Evolutionary conservation across 2,888 invertebrate genomes (phyloP).

Genomic region (Dendrolimus pini): DNA sequence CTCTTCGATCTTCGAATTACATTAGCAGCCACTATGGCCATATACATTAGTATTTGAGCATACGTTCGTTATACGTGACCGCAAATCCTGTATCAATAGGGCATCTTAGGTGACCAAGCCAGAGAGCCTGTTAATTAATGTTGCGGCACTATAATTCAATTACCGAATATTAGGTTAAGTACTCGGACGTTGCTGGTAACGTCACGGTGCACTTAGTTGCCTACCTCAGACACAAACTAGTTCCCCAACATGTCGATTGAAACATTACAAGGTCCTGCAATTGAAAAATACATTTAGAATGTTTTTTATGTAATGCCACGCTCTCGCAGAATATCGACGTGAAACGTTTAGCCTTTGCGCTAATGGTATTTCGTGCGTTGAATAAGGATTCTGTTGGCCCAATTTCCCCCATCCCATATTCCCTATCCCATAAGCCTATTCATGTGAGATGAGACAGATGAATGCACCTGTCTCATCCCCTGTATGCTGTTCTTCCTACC

Average conservation of each 20-base stretch:
- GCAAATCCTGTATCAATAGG: conserved; percentile 51
- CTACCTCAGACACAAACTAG: conserved; percentile 58
- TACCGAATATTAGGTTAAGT: conserved; percentile 72
- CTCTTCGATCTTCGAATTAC: no score
- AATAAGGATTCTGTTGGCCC: no score
- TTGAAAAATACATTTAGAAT: background rate
- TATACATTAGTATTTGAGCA: background rate
- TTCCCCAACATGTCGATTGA: conserved; percentile 21
- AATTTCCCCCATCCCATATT: no score
- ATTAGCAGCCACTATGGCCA: background rate
- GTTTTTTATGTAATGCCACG: background rate
- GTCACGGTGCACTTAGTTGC: conserved; percentile 54
- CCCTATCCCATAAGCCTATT: no score
- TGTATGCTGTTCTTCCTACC: no score
- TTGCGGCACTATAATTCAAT: conserved; percentile 61
- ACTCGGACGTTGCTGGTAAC: conserved; percentile 42
- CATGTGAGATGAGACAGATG: no score
- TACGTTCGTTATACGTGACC: conserved; percentile 12
- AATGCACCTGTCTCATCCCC: no score
- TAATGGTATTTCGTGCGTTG: no score
- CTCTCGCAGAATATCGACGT: no score
- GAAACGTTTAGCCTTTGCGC: no score
- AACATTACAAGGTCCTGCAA: background rate
- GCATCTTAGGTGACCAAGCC: conserved; percentile 53
- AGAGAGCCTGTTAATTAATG: conserved; percentile 61